These are phyloP conservation scores for Teleogryllus oceanicus DNA, from an alignment of 2,888 invertebrate species.

Conservation along the genomic window DNA sequence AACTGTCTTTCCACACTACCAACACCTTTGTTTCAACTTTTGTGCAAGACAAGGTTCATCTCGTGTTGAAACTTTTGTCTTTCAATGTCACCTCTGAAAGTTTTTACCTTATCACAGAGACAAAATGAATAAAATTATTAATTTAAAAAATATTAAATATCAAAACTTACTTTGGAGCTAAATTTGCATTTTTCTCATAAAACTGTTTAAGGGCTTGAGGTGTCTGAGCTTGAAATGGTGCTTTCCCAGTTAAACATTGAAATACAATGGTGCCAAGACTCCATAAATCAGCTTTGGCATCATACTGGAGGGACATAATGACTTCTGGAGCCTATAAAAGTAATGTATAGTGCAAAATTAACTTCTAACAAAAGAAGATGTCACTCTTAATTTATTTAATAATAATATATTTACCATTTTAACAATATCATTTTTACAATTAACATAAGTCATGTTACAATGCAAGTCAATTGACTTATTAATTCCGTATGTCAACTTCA, in stretches of 20 bases:
- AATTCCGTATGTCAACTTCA: too few species aligned
- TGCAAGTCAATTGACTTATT: too few species aligned
- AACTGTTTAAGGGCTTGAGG: constrained; percentile 95
- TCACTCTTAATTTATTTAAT: too few species aligned
- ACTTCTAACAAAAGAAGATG: too few species aligned
- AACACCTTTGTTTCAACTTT: too few species aligned
- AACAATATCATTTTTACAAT: too few species aligned
- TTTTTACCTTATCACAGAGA: neutral
- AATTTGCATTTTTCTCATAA: constrained; percentile 91
- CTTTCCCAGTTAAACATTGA: constrained; percentile 97
- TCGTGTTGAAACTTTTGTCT: too few species aligned
- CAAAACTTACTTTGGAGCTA: constrained; percentile 77
- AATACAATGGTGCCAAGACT: constrained; percentile 98
- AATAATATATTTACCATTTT: too few species aligned
- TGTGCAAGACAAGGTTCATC: too few species aligned
- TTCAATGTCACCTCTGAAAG: too few species aligned
- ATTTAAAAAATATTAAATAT: constrained; percentile 25
- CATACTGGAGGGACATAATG: constrained; percentile 97
- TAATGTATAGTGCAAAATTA: neutral
- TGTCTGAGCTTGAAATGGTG: constrained; percentile 96
- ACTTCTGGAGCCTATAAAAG: constrained; percentile 89
- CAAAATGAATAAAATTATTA: constrained; percentile 21
- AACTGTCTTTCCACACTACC: too few species aligned
- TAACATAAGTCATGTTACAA: too few species aligned
- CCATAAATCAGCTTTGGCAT: constrained; percentile 99